Evolutionary conservation across 2,113 vertebrate species (phyloP), one percentile per base, ranked within the genome.

Genomic region (Bothrops jararaca): DNA sequence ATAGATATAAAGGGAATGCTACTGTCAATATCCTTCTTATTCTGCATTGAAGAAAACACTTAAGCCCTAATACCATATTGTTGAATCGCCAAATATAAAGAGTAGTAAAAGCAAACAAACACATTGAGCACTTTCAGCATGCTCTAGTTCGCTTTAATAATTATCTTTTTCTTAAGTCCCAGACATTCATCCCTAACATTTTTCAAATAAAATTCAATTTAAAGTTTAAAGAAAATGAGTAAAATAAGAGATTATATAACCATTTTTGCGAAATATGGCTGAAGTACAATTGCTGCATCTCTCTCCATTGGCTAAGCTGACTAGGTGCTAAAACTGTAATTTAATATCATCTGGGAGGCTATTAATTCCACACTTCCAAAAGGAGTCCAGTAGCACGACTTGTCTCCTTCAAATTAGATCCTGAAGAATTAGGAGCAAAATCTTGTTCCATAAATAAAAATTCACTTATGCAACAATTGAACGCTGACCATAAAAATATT

Each of bases 1-100:
- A 74, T 45, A 12, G 12, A 56, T 90, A 26, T 34, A 85, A 12
- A 39, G 74, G 0, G 0, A 45, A 69, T n/a, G 7, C 56, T 8
- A 60, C 58, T 52, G 56, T 58, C 39, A 22, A 57, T 42, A 69
- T 45, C 29, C 11, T 92, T 39, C 4, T 4, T 74, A 0, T 74
- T 57, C 58, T 58, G 34, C 11, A 20, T 69, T 74, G n/a, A 69
- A 39, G 58, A 54, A 64, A 74, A 29, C 23, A 22, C 48, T 92
- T 15, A 69, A 39, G 22, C 26, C 64, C 85, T 42, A 24, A 45
- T 50, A 7, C 23, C 39, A 26, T 1, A 39, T 22, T 80, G 2
- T 42, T 24, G 53, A 85, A 22, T 26, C 86, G 53, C 42, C n/a
- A 74, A n/a, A n/a, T 24, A 58, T 18, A 87, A 60, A 2, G n/a